Base-by-base conservation (phyloP, 2,888 invertebrate genomes). In the Myopa testacea region DNA sequence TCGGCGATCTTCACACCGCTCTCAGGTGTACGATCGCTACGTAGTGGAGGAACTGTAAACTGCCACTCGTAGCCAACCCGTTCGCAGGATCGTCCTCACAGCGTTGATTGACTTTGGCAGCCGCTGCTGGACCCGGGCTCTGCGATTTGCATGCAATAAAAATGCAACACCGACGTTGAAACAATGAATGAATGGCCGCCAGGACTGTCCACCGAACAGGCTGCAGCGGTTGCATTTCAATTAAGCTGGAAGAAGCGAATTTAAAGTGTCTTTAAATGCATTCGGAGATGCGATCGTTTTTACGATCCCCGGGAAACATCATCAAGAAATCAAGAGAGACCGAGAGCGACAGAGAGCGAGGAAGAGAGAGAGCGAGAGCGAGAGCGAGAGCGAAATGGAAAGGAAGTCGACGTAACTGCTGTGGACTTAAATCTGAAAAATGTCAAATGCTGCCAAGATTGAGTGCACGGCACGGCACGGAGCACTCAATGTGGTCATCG, bases 111-210 rank as follows among this genome's bases (percentile, higher is more conserved):
- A 72, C 77, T 79, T 67, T 75, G 75, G 72, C 65, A 75, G 68
- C 65, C 63, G 67, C 75, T 38, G 68, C 77, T 77, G 52, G 63
- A 67, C 58, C 50, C n/a, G 65, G 7, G 2, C 3, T 37, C 50
- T 74, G 45, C 73, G 68, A 77, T 79, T 77, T 79, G 79, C 79
- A 77, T 79, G 79, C 75, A 75, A 79, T 79, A 77, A 79, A 79
- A 79, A 71, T 34, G 71, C 71, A 65, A 38, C 34, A 34, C 10
- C 1, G 65, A 38, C 26, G 38, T 37, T 65, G 4, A 1, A 65
- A 34, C 74, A 65, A 79, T 77, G 73, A 79, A 79, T 79, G 78
- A 78, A 75, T 40, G 14, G 70, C 19, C 34, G 45, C 52, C 37
- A 14, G 38, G 52, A 70, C 19, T 34, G 45, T 78, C 63, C 83